Percentiles rank a stretch among this genome's conserved stretches.
Conservation (phyloP, 2,888 invertebrate species). For the Drosophila niveifrons region DNA sequence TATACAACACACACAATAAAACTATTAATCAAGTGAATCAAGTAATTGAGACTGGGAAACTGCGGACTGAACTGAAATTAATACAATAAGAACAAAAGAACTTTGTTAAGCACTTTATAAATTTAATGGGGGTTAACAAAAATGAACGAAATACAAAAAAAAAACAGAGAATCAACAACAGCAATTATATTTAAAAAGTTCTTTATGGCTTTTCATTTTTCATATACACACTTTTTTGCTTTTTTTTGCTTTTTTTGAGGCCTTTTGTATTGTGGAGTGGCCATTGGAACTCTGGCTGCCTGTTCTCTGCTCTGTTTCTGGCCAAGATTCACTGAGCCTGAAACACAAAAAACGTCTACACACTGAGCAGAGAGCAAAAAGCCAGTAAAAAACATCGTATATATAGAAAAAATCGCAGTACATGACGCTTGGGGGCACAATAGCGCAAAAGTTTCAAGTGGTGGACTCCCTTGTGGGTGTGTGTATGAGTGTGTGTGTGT, state of each 20-base stretch:
- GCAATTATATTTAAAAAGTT: constrained; percentile 77
- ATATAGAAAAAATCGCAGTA: constrained; percentile 34
- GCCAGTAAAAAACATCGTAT: neutral
- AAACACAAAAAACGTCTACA: constrained; percentile 57
- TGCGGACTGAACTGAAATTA: neutral
- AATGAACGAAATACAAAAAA: neutral
- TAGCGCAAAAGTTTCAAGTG: constrained; percentile 78
- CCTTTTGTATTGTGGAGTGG: constrained; percentile 39
- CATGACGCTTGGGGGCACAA: constrained; percentile 69
- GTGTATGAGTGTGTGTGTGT: neutral
- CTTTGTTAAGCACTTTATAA: constrained; percentile 63
- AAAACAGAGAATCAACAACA: constrained; percentile 29
- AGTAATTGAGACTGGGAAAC: neutral
- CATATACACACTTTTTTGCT: constrained; percentile 5
- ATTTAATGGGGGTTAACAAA: constrained; percentile 66
- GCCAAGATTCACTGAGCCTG: constrained; percentile 69
- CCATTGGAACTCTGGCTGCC: constrained; percentile 39
- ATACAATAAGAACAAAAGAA: constrained; percentile 7
- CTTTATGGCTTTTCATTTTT: constrained; percentile 56
- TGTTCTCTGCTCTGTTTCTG: constrained; percentile 24
- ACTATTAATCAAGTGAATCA: constrained; percentile 76
- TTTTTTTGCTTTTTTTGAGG: constrained; percentile 10
- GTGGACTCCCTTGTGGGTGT: constrained; percentile 62
- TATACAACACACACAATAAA: constrained; percentile 69
- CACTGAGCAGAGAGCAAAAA: constrained; percentile 8